These are phyloP conservation scores for Vespertilio murinus DNA, from an alignment of 2,797 vertebrate species.

Conservation along the genomic window DNA sequence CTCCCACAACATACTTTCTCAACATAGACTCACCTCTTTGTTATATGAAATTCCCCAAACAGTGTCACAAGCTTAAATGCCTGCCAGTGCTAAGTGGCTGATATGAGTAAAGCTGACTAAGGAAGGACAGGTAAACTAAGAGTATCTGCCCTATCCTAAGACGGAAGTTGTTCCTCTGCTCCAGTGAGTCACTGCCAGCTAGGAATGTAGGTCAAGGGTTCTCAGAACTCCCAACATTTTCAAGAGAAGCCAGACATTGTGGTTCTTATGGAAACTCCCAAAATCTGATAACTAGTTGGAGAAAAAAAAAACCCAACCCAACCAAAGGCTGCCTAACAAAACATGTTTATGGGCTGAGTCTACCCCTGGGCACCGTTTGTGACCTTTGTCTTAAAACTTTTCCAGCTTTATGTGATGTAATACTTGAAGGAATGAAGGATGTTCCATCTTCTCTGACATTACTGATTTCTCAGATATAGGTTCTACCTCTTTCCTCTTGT, in stretches of 20 bases:
- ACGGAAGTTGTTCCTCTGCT: neutral
- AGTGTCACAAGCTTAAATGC: neutral
- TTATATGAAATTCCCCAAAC: neutral
- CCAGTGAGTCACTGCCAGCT: neutral
- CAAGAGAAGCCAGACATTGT: conserved; percentile 34
- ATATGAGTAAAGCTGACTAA: neutral
- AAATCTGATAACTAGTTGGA: conserved; percentile 21
- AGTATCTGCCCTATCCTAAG: neutral
- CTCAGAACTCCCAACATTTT: neutral
- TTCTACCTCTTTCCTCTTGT: neutral
- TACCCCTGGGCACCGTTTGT: neutral
- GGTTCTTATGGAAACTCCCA: neutral
- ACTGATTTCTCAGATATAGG: neutral
- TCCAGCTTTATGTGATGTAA: neutral
- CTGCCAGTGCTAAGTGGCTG: neutral
- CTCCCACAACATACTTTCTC: neutral
- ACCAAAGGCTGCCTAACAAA: neutral
- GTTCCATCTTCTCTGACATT: neutral
- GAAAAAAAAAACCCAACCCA: neutral
- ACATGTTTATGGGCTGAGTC: neutral
- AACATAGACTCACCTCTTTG: neutral
- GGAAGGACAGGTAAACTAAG: neutral
- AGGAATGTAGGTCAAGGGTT: neutral
- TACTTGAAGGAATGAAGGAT: conserved; percentile 26
- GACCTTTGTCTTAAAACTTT: neutral